phyloP scores from a whole-genome alignment of 2,113 vertebrate species.

The Romanogobio albipinnatus region DNA sequence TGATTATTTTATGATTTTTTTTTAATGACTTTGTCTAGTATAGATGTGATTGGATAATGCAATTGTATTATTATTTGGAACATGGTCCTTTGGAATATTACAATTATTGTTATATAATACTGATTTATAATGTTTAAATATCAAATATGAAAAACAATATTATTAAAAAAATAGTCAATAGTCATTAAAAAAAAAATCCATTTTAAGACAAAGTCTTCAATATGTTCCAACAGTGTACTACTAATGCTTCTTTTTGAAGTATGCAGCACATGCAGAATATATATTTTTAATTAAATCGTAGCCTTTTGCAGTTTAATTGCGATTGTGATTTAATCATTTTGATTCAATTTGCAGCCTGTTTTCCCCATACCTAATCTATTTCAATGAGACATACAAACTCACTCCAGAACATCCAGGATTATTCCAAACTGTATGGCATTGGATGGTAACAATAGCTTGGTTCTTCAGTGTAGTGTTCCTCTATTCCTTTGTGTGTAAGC shows the following conservation, averaged over 20 bases:
- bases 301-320: background rate
- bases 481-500: slow-evolving; percentile 12
- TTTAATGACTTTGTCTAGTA: background rate
- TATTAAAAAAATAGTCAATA: too few relatives aligned
- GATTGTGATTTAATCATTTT: background rate
- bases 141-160: background rate
- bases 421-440: background rate
- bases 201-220: background rate
- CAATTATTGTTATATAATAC: background rate
- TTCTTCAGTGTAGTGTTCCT: background rate
- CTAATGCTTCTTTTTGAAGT: background rate
- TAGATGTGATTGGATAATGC: background rate
- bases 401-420: background rate
- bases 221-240: background rate
- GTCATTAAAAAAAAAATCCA: too few relatives aligned
- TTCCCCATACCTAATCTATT: background rate
- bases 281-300: slow-evolving; percentile 3
- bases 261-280: background rate
- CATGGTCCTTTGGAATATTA: background rate
- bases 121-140: background rate
- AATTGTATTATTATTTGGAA: background rate
- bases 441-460: background rate
- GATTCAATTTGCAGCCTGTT: background rate
- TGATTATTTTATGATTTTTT: too few relatives aligned
- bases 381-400: background rate